These are phyloP conservation scores for Erpobdella octoculata DNA, from an alignment of 2,888 invertebrate genomes.

Conservation along the genomic window DNA sequence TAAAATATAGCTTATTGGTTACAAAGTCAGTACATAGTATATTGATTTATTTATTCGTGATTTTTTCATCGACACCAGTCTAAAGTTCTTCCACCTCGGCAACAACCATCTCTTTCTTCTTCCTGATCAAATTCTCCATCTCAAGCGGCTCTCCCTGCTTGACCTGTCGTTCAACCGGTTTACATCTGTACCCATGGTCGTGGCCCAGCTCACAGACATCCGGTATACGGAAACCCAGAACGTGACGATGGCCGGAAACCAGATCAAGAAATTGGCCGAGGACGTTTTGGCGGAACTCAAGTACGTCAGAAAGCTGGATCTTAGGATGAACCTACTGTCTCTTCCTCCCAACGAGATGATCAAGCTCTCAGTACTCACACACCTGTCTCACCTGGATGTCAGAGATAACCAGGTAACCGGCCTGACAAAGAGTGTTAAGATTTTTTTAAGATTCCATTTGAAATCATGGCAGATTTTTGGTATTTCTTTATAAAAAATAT, in stretches of 20 bases:
- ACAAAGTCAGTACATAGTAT: too few species aligned
- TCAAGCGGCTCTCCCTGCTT: slow-evolving; percentile 47
- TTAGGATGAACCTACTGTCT: slow-evolving; percentile 49
- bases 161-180: slow-evolving; percentile 52
- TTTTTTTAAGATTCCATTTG: too few species aligned
- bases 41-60: too few species aligned
- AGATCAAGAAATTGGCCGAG: slow-evolving; percentile 43
- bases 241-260: slow-evolving; percentile 51
- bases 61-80: too few species aligned
- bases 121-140: slow-evolving; percentile 45
- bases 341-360: slow-evolving; percentile 47
- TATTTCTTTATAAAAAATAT: too few species aligned
- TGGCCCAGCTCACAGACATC: slow-evolving; percentile 45
- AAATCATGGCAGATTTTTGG: too few species aligned
- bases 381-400: slow-evolving; percentile 52
- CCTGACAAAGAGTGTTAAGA: neutral
- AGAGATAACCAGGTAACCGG: slow-evolving; percentile 48
- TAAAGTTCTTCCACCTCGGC: slow-evolving; percentile 50
- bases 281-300: slow-evolving; percentile 47
- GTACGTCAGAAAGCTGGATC: slow-evolving; percentile 50
- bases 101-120: slow-evolving; percentile 48
- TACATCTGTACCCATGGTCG: slow-evolving; percentile 44
- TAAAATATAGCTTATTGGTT: too few species aligned
- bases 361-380: slow-evolving; percentile 47
- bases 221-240: slow-evolving; percentile 42